A percentile compares a stretch with the other conserved stretches of the same genome.
Conservation (phyloP, 2,797 vertebrate species). For the Danionella dracula region DNA sequence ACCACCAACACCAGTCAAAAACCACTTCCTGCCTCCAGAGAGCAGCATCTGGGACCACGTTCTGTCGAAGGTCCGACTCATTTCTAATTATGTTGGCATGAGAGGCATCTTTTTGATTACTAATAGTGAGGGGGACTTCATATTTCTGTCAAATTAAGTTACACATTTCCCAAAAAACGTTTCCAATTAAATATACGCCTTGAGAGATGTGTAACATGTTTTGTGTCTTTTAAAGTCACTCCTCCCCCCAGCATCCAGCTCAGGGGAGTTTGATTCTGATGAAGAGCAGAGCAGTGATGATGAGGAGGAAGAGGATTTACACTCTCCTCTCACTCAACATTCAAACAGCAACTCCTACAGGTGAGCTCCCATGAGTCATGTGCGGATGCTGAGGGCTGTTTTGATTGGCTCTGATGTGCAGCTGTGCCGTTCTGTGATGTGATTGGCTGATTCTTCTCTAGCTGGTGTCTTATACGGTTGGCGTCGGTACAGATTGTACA, state of each 20-base stretch:
- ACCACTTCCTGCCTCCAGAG: conserved; percentile 90
- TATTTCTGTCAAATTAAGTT: too few species aligned
- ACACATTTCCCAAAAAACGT: too few species aligned
- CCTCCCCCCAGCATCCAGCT: conserved; percentile 74
- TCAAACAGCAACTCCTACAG: conserved; percentile 96
- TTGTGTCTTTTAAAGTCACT: conserved; percentile 70
- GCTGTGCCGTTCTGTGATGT: background rate
- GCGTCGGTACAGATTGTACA: conserved; percentile 94
- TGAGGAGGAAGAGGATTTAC: conserved; percentile 66
- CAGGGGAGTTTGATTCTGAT: conserved; percentile 90
- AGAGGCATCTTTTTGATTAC: too few species aligned
- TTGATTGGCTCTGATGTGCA: background rate
- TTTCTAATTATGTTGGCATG: too few species aligned
- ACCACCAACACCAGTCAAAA: conserved; percentile 69
- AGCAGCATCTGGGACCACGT: conserved; percentile 99
- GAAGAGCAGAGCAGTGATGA: conserved; percentile 85
- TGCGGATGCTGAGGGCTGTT: background rate
- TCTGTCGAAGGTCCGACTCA: conserved; percentile 81
- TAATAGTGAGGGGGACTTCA: too few species aligned
- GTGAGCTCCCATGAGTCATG: conserved; percentile 53
- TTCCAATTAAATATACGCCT: too few species aligned
- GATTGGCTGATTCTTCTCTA: conserved; percentile 55
- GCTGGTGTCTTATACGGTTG: conserved; percentile 97
- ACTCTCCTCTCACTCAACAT: conserved; percentile 80
- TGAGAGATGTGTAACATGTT: background rate